These are phyloP conservation scores for Lasioglossum zephyrum DNA, from an alignment of 2,888 invertebrate species.

Conservation along the genomic window DNA sequence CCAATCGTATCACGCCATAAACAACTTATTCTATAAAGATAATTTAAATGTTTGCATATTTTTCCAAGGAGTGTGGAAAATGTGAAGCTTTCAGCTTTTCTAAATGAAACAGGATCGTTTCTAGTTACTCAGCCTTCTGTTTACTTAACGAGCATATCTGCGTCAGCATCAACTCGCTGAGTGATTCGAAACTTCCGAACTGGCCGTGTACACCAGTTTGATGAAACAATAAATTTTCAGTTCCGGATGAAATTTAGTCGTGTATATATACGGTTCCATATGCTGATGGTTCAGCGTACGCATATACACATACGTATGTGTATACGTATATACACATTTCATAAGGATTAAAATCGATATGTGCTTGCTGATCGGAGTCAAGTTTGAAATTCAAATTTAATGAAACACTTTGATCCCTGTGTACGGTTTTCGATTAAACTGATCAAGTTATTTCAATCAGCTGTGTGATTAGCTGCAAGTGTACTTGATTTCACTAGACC, in stretches of 20 bases:
- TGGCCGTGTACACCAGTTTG: not conserved
- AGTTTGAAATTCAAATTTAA: no score
- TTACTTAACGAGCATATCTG: not conserved
- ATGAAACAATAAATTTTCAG: constrained; percentile 8
- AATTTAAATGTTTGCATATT: not conserved
- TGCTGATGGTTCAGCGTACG: not conserved
- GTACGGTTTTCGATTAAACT: no score
- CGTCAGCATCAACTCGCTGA: not conserved
- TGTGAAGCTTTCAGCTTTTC: not conserved
- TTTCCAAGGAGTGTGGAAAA: not conserved
- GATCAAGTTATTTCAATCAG: no score
- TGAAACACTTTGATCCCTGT: no score
- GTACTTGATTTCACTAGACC: no score
- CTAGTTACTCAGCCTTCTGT: not conserved
- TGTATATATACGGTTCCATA: not conserved
- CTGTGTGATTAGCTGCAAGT: no score
- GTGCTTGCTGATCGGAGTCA: no score
- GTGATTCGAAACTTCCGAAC: not conserved
- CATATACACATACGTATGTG: no score
- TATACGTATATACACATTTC: no score
- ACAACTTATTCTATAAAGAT: not conserved
- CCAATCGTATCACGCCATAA: not conserved
- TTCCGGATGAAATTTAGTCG: not conserved
- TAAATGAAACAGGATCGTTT: not conserved
- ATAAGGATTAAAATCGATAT: no score